Percentiles rank a stretch among this genome's conserved stretches.
Conservation (phyloP, 2,888 invertebrate genomes). For the Polymixis lichenea region DNA sequence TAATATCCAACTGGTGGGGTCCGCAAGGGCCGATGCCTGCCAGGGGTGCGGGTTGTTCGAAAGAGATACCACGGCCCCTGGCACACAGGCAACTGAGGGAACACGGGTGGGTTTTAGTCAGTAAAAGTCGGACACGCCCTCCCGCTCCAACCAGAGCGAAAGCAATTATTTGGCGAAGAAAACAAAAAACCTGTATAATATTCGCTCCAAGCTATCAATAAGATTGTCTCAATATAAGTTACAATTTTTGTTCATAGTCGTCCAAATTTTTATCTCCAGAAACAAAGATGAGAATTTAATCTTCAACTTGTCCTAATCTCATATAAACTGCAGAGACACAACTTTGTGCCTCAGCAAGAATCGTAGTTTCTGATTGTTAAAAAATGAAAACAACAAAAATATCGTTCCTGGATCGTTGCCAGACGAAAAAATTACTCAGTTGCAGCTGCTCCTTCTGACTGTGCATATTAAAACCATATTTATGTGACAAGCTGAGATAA, state of each 20-base stretch:
- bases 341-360: background rate
- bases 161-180: too few species aligned
- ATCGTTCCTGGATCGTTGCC: slow-evolving; percentile 55
- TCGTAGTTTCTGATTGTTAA: slow-evolving; percentile 33
- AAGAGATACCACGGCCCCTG: too few species aligned
- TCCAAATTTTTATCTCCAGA: too few species aligned
- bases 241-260: background rate
- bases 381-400: slow-evolving; percentile 45
- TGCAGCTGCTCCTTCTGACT: slow-evolving; percentile 48
- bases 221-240: background rate
- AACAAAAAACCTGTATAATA: too few species aligned
- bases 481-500: slow-evolving; percentile 59
- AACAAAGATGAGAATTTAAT: background rate
- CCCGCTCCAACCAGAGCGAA: too few species aligned
- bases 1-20: too few species aligned
- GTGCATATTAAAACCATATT: slow-evolving; percentile 70
- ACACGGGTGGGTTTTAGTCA: too few species aligned
- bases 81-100: too few species aligned
- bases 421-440: slow-evolving; percentile 50
- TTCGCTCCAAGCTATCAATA: too few species aligned
- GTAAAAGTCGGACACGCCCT: too few species aligned
- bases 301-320: background rate
- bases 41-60: too few species aligned
- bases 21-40: too few species aligned
- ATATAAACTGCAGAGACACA: slow-evolving; percentile 7